A percentile compares a stretch with the other conserved stretches of the same genome.
Evolutionary conservation across 1,140 invertebrate genomes (phyloP).

Genomic region (Listronotus oregonensis): DNA sequence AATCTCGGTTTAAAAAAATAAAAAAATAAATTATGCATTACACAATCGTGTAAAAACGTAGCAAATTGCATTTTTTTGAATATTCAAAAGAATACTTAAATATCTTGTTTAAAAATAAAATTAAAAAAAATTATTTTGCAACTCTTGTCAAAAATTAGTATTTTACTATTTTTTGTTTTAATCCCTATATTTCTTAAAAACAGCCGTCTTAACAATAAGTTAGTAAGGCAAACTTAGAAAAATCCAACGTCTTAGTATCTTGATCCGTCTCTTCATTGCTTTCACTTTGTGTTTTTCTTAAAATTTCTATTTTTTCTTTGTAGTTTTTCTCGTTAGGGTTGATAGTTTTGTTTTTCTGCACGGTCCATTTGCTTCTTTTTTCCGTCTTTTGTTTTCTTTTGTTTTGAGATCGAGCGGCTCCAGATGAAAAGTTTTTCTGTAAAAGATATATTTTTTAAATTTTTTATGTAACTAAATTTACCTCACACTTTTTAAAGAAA

Average conservation of each 20-base stretch:
- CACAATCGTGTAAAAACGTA: too few relatives aligned
- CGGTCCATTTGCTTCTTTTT: slow-evolving; percentile 23
- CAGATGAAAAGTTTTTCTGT: slow-evolving; percentile 22
- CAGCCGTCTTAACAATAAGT: slow-evolving; percentile 18
- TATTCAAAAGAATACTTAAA: too few relatives aligned
- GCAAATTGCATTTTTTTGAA: neutral
- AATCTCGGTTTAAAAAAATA: too few relatives aligned
- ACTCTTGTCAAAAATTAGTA: neutral
- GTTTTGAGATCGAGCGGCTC: neutral
- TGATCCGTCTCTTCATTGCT: slow-evolving; percentile 5
- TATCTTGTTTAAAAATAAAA: too few relatives aligned
- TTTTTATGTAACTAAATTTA: too few relatives aligned
- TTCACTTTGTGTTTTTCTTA: slow-evolving; percentile 16
- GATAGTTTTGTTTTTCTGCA: slow-evolving; percentile 27
- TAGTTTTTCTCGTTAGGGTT: slow-evolving; percentile 22
- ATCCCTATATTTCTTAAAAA: neutral
- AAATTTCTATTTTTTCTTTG: slow-evolving; percentile 29
- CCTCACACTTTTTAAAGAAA: too few relatives aligned
- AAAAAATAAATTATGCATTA: too few relatives aligned
- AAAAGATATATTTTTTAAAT: slow-evolving; percentile 1
- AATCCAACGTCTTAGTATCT: slow-evolving; percentile 20
- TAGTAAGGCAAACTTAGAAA: slow-evolving; percentile 35
- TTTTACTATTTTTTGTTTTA: neutral
- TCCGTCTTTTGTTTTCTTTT: neutral
- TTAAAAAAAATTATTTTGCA: too few relatives aligned